Evolutionary conservation across 1,140 invertebrate genomes (phyloP), one percentile per base, ranked within the genome.

Genomic region (Thrips palmi): DNA sequence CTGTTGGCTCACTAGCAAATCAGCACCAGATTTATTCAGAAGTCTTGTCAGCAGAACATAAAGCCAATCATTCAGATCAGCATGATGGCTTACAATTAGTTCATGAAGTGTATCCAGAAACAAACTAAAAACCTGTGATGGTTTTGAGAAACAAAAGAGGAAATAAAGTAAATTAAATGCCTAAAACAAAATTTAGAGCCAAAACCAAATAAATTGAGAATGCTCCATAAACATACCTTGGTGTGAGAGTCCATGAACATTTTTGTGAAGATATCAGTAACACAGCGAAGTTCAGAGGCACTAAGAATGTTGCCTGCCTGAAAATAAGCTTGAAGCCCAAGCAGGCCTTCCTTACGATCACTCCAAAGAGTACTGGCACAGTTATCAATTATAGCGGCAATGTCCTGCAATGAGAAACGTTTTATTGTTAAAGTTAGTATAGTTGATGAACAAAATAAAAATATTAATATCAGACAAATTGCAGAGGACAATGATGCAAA

Each of bases 161-260:
- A 20, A 17, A 8, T 7, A 37, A 40, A 8, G 15, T 7, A 37
- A 5, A 12, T 39, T 37, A 19, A 20, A 7, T 8, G 15, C 8
- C 5, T 34, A 8, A 19, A 19, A 5, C 8, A 19, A 19, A 4
- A 10, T 21, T 34, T 15, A 21, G 14, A 32, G 17, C 17, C 6
- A 32, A 7, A 37, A 15, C 21, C 14, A 8, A 21, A 19, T 4
- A 29, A 39, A 41, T 38, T 22, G 28, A 36, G 11, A 4, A 3
- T 12, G 15, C 6, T 39, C 5, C 21, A 40, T 19, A 40, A 33
- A 18, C 4, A 14, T 52, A 69, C 70, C 62, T 94, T 94, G 2
- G 85, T 92, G 54, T 93, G 87, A n/a, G 86, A 83, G 57, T 96
- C 89, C 70, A 91, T 87, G 50, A 96, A 93, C 83, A 94, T 89